A percentile compares a stretch with the other conserved stretches of the same genome.
Conservation (phyloP, 2,113 vertebrate genomes). For the Pachypanchax playfairii region DNA sequence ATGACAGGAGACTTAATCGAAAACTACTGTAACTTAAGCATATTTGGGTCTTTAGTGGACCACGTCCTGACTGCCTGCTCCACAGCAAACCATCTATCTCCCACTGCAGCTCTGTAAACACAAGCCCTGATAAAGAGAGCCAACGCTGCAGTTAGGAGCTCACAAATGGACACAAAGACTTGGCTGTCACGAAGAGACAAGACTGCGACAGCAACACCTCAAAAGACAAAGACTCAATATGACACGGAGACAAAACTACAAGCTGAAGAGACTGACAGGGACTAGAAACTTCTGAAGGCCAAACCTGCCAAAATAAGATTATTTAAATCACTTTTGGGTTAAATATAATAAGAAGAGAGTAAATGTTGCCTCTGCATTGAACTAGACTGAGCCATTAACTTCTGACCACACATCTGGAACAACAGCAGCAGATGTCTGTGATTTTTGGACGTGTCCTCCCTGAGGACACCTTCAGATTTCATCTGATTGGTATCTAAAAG, state of each 20-base stretch:
- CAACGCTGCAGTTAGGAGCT: constrained; percentile 33
- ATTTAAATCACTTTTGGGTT: constrained; percentile 24
- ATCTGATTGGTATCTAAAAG: too few species aligned
- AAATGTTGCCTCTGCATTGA: too few species aligned
- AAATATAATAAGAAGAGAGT: constrained; percentile 26
- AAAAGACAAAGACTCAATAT: constrained; percentile 32
- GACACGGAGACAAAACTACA: constrained; percentile 57
- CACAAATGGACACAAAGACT: constrained; percentile 40
- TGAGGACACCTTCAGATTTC: too few species aligned
- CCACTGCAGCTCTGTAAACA: constrained; percentile 36
- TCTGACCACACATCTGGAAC: too few species aligned
- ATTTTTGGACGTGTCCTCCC: too few species aligned
- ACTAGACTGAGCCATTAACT: constrained; percentile 11
- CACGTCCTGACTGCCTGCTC: too few species aligned
- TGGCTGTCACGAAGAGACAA: constrained; percentile 64
- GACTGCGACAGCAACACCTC: constrained; percentile 36
- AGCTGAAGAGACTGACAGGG: constrained; percentile 40
- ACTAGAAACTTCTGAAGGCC: constrained; percentile 42
- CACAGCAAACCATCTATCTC: constrained; percentile 3
- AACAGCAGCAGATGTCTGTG: too few species aligned
- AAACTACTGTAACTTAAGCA: constrained; percentile 54
- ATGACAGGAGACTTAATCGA: constrained; percentile 68
- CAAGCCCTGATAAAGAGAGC: constrained; percentile 18
- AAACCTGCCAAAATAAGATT: constrained; percentile 8
- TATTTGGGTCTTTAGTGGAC: constrained; percentile 9